Base-by-base conservation (phyloP, 2,797 vertebrate species). In the Acridotheres tristis region DNA sequence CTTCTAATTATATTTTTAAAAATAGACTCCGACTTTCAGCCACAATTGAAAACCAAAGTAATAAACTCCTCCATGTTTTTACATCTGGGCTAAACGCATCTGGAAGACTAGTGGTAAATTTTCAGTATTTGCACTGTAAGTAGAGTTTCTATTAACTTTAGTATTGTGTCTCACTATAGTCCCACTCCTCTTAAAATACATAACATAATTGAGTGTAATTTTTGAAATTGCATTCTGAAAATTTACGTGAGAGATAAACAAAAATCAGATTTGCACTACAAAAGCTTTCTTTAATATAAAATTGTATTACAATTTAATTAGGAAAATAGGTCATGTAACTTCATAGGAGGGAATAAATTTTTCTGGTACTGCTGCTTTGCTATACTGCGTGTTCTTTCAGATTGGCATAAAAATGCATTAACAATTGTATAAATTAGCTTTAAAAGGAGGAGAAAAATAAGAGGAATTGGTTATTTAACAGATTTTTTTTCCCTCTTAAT, bases 261-360 rank as follows among this genome's bases (percentile, higher is more conserved):
- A 10, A 85, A 76, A 69, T 96, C 11, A 74, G 5, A 89, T 97
- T 94, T 92, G 32, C 85, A 88, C 68, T 91, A 47, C 81, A 81
- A 57, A 86, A 75, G 21, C n/a, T 90, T 96, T 55, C 53, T 86
- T 96, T 91, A 82, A 57, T 94, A 62, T 80, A 95, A 96, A 94
- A 91, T 57, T n/a, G 94, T 93, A 62, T 10, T 59, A 69, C 27
- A 90, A 83, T 97, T 97, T 97, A 96, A 89, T 95, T 96, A 94
- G 85, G 71, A 96, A 96, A 93, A 89, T 61, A 84, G 85, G 74
- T 96, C 68, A 42, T 87, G n/a, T 74, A 94, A 92, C 51, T 87
- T 67, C 61, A 50, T 81, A 62, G 80, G 45, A 92, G 73, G 48
- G 42, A 94, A 80, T 93, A 84, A 47, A 53, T 96, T 96, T 97